Evolutionary conservation across 1,140 invertebrate genomes (phyloP), one percentile per base, ranked within the genome.

Genomic region (Euschistus heros): DNA sequence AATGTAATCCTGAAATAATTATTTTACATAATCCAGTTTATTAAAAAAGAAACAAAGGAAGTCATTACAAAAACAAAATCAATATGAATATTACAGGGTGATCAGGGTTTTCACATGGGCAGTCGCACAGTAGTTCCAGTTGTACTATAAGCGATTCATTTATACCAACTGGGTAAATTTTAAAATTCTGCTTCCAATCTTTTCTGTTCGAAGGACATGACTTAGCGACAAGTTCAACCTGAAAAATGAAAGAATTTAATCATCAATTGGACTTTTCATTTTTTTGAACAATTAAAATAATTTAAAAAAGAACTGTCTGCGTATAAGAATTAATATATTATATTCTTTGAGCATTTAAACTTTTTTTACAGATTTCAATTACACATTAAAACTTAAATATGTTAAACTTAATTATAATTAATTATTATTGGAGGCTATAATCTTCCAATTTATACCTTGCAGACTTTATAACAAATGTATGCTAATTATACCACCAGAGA

Each of bases 141-240:
- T 94, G 86, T 1, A 97, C 83, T 6, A 81, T 80, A 6, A 97
- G 78, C 72, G 83, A 86, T 75, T 97, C 95, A 66, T 90, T 88
- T 47, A 97, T 85, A 68, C 92, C 94, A 24, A 95, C 91, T 0
- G 94, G 94, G 77, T 94, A 94, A 68, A 98, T 96, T 62, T 86
- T 78, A 71, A 97, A 89, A 15, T 76, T 81, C 74, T 91, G 87
- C 26, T 82, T 85, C 86, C 91, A 92, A 69, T 93, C 85, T 14
- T 79, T 79, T 61, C 79, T 81, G 74, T 92, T 83, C 64, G 81
- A 77, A 6, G 84, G 88, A 75, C 88, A 95, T 70, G 82, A 80
- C 5, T 84, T 82, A 4, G 89, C 79, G 72, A 85, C 81, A 14
- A 91, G 86, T 70, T 86, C 82, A 6, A 86, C 86, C 62, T 73